These are phyloP conservation scores for Bilobella aurantiaca DNA, from an alignment of 1,140 invertebrate species.

Conservation along the genomic window DNA sequence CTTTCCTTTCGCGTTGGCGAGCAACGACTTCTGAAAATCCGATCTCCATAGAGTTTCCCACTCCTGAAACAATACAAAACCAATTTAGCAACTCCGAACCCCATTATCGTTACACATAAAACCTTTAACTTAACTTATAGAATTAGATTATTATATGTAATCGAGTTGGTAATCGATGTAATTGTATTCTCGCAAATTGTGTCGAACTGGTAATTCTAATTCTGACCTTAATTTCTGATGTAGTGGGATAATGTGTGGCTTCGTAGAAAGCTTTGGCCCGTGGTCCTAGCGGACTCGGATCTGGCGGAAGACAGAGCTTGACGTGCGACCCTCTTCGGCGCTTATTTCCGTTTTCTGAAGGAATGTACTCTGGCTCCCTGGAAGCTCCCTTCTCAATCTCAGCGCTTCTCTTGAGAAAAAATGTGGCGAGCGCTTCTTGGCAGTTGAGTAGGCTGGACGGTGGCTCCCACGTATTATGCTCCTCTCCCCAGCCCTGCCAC, in stretches of 20 bases:
- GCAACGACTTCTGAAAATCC: too few relatives aligned
- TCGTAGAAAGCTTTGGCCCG: constrained; percentile 21
- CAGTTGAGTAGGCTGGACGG: constrained; percentile 22
- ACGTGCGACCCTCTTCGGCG: constrained; percentile 8
- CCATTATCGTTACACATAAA: too few relatives aligned
- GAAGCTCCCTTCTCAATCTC: constrained; percentile 20
- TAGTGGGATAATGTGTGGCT: not conserved
- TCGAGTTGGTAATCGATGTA: too few relatives aligned
- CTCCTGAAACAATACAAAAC: too few relatives aligned
- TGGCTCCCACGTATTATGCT: constrained; percentile 29
- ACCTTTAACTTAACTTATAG: too few relatives aligned
- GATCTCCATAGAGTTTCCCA: too few relatives aligned
- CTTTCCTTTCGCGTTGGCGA: too few relatives aligned
- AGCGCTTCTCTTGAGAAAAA: constrained; percentile 19
- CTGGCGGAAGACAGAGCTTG: constrained; percentile 19
- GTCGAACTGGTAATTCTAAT: too few relatives aligned
- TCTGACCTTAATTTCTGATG: constrained; percentile 19
- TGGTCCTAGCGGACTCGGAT: constrained; percentile 19
- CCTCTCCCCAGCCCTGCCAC: constrained; percentile 27
- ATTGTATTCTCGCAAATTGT: too few relatives aligned
- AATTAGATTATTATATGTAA: too few relatives aligned
- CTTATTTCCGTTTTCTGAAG: constrained; percentile 21
- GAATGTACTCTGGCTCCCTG: not conserved
- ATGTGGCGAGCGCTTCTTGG: constrained; percentile 6
- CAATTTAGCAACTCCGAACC: too few relatives aligned